Conservation (phyloP, 2,888 invertebrate genomes). For the Pristionchus mayeri region DNA sequence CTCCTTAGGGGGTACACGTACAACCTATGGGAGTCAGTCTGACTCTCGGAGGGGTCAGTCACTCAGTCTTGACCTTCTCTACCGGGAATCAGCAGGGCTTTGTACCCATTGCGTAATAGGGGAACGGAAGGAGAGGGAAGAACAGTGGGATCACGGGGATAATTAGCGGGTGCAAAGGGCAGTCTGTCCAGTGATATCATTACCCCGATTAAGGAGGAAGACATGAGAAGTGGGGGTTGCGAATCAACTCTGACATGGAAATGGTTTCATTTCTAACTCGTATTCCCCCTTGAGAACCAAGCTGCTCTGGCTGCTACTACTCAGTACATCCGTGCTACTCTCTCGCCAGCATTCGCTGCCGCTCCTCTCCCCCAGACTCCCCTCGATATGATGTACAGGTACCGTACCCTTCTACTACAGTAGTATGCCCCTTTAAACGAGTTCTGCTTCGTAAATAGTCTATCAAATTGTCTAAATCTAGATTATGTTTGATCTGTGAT, state of each 20-base stretch:
- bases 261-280: no score
- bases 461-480: no score
- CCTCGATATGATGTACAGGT: slow-evolving; percentile 22
- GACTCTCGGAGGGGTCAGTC: neutral
- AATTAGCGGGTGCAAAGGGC: neutral
- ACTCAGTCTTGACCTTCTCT: slow-evolving; percentile 16
- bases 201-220: no score
- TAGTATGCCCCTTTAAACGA: no score
- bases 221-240: no score
- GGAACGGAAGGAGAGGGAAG: neutral
- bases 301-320: neutral
- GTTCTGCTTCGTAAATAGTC: no score
- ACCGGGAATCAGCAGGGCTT: neutral
- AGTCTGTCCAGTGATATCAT: neutral
- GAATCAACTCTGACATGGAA: no score
- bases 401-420: neutral
- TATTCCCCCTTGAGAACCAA: neutral
- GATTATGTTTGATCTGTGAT: neutral
- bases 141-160: neutral
- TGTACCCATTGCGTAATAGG: slow-evolving; percentile 16
- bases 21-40: neutral
- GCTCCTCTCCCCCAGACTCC: neutral
- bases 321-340: neutral
- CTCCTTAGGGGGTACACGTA: neutral
- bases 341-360: neutral